These are phyloP conservation scores for Thymelicus lineola DNA, from an alignment of 2,888 invertebrate species.

Conservation along the genomic window DNA sequence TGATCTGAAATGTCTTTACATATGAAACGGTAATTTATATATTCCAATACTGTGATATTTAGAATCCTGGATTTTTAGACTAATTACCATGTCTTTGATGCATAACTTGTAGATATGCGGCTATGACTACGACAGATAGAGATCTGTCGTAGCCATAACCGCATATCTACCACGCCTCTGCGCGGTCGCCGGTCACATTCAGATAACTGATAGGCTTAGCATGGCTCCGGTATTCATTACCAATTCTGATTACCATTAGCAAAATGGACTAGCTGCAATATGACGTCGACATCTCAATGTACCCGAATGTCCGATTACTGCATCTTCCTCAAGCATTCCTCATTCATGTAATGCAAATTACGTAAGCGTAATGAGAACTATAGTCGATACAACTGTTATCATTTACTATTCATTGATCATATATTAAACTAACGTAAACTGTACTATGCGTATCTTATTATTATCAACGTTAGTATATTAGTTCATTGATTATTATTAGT, in stretches of 20 bases:
- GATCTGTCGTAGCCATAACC: no score
- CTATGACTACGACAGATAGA: background rate
- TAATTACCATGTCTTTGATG: background rate
- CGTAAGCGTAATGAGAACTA: background rate
- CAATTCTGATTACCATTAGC: slow-evolving; percentile 28
- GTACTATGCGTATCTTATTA: no score
- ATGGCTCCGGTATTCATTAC: slow-evolving; percentile 22
- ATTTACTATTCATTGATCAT: slow-evolving; percentile 3
- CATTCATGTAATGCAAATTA: slow-evolving; percentile 19
- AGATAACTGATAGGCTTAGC: slow-evolving; percentile 24
- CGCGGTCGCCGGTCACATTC: slow-evolving; percentile 6
- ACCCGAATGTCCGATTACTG: slow-evolving; percentile 18
- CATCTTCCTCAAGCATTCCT: slow-evolving; percentile 13
- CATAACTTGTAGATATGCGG: background rate
- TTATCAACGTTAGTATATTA: no score
- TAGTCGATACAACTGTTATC: background rate
- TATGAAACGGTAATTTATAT: background rate
- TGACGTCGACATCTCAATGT: slow-evolving; percentile 14
- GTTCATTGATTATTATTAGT: no score
- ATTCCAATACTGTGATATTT: background rate
- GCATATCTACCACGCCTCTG: no score
- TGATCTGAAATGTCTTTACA: no score
- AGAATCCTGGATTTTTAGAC: background rate
- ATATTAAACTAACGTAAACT: background rate
- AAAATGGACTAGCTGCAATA: slow-evolving; percentile 18